These are phyloP conservation scores for Cynodonichthys magdalenae DNA, from an alignment of 2,797 vertebrate genomes.

Conservation along the genomic window DNA sequence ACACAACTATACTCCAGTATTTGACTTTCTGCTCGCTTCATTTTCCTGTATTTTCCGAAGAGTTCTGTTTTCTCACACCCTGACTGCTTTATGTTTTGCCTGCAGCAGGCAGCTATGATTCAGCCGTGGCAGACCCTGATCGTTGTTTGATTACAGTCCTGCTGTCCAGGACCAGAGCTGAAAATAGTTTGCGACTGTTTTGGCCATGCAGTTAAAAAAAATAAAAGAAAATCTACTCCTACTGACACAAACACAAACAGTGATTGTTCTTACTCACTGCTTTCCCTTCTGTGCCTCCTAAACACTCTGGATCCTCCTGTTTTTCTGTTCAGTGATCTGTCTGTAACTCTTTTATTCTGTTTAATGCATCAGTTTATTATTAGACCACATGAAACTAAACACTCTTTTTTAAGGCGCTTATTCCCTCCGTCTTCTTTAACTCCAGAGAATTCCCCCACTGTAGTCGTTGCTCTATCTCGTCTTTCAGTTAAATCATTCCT, in stretches of 20 bases:
- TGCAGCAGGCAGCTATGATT: conserved; percentile 57
- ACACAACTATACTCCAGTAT: background rate
- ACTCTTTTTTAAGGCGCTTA: background rate
- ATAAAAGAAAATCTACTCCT: conserved; percentile 65
- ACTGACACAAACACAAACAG: conserved; percentile 66
- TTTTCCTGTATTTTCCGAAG: conserved; percentile 21
- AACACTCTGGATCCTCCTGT: conserved; percentile 7
- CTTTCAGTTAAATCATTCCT: conserved; percentile 4
- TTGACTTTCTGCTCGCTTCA: conserved; percentile 6
- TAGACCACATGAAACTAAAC: background rate
- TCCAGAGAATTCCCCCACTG: background rate
- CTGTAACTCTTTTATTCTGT: background rate
- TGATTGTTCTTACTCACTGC: conserved; percentile 71
- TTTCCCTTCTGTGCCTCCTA: conserved; percentile 34
- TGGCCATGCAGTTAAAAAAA: conserved; percentile 54
- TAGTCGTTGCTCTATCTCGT: background rate
- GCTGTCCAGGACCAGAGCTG: conserved; percentile 58
- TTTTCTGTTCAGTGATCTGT: background rate
- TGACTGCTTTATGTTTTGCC: conserved; percentile 61
- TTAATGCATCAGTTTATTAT: conserved; percentile 5
- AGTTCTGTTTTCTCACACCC: conserved; percentile 46
- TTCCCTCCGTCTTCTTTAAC: background rate
- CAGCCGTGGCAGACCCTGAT: conserved; percentile 65
- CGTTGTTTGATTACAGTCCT: conserved; percentile 75
- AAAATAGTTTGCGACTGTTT: conserved; percentile 68